These are phyloP conservation scores for Lophotis ruficrista DNA, from an alignment of 2,113 vertebrate species.

Conservation along the genomic window DNA sequence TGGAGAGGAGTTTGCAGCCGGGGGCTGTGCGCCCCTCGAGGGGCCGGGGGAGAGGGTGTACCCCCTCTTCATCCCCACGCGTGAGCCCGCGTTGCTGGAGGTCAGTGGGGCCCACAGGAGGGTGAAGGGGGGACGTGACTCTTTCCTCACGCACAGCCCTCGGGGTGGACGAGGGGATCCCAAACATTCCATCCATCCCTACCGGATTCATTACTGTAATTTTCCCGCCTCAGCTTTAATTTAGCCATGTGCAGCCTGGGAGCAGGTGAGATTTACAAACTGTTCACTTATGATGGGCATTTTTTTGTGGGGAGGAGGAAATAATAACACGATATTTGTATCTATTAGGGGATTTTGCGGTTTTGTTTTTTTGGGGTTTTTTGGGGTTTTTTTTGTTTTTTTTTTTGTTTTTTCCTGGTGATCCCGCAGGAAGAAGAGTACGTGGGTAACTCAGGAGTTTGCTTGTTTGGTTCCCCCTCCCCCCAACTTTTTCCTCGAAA, in stretches of 20 bases:
- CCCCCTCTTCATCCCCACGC: no score
- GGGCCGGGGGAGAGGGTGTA: no score
- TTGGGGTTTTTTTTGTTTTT: no score
- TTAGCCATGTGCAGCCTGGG: neutral
- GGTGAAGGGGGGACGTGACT: neutral
- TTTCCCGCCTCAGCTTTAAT: neutral
- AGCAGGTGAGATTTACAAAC: neutral
- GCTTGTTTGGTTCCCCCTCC: neutral
- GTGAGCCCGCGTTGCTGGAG: neutral
- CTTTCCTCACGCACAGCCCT: neutral
- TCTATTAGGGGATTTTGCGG: neutral
- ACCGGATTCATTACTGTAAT: neutral
- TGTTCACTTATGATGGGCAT: neutral
- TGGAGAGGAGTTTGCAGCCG: neutral
- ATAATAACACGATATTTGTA: neutral
- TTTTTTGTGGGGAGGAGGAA: rapidly evolving
- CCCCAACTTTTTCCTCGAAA: neutral
- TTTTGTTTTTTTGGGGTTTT: no score
- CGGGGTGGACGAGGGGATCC: neutral
- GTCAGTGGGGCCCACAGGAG: neutral
- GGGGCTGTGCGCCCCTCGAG: neutral
- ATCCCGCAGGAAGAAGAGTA: neutral
- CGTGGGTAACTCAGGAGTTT: neutral
- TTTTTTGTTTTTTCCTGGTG: neutral
- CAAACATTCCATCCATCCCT: neutral